Conservation (phyloP, 2,113 vertebrate genomes). For the Abramis brama region DNA sequence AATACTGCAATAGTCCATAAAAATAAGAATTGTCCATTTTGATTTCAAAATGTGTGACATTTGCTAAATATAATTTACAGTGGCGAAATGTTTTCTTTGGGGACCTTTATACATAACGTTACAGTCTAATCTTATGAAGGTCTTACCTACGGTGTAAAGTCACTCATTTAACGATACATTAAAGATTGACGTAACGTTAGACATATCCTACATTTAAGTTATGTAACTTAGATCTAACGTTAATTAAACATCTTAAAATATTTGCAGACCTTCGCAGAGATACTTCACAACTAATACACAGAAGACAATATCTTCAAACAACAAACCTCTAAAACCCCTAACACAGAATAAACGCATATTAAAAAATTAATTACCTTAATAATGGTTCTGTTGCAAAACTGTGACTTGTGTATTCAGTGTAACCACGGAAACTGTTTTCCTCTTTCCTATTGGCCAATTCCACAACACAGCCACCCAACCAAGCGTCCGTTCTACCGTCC, state of each 20-base stretch:
- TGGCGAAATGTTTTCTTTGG: background rate
- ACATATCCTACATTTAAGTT: background rate
- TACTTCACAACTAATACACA: background rate
- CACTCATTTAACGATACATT: background rate
- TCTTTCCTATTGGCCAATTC: conserved; percentile 77
- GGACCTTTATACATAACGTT: background rate
- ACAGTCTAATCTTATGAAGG: background rate
- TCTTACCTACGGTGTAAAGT: background rate
- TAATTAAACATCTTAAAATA: background rate
- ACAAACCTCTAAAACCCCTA: background rate
- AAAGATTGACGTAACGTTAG: too few relatives aligned
- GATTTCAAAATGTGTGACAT: too few relatives aligned
- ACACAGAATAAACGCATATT: background rate
- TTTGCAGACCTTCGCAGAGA: too few relatives aligned
- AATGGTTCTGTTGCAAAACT: background rate
- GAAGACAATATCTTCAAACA: background rate
- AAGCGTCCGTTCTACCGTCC: conserved; percentile 41
- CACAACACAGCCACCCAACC: conserved; percentile 64
- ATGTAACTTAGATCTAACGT: too few relatives aligned
- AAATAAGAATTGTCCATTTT: too few relatives aligned
- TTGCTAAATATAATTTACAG: background rate
- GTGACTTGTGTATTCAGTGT: conserved; percentile 79
- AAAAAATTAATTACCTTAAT: background rate
- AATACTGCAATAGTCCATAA: too few relatives aligned
- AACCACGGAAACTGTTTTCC: conserved; percentile 82